These are phyloP conservation scores for Cliona cf. orientalis DNA, from an alignment of 37 sponge, comb jelly and placozoan genomes.

Conservation along the genomic window DNA sequence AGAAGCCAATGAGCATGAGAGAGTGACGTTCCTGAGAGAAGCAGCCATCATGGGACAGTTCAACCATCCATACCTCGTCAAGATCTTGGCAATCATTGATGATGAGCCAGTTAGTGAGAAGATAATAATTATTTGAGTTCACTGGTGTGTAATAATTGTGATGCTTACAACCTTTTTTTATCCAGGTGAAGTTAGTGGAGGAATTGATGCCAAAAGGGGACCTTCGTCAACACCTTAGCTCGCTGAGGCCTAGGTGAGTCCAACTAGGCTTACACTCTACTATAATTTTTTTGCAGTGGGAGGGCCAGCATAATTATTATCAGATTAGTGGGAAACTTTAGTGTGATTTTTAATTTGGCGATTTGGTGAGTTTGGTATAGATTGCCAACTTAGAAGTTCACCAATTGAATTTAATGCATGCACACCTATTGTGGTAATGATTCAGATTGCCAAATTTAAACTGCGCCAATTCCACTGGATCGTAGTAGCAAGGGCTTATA, in stretches of 20 bases:
- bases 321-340: no score
- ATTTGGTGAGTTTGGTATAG: no score
- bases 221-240: background rate
- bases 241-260: background rate
- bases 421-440: no score
- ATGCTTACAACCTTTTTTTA: background rate
- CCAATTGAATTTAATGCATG: no score
- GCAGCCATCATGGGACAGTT: slow-evolving; percentile 50
- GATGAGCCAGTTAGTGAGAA: background rate
- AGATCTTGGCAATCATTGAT: background rate
- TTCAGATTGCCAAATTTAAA: no score
- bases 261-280: background rate
- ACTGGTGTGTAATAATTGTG: background rate
- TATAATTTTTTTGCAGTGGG: no score
- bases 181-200: background rate
- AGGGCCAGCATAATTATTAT: no score
- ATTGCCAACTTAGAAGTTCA: no score
- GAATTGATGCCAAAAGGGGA: slow-evolving; percentile 10
- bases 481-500: no score
- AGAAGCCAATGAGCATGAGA: slow-evolving; percentile 2
- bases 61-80: slow-evolving; percentile 21
- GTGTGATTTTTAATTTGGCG: no score
- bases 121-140: background rate
- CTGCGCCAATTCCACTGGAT: no score
- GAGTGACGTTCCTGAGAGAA: slow-evolving; percentile 25